Evolutionary conservation across 1,140 invertebrate genomes (phyloP), one percentile per base, ranked within the genome.

Genomic region (Zaprionus africanus): DNA sequence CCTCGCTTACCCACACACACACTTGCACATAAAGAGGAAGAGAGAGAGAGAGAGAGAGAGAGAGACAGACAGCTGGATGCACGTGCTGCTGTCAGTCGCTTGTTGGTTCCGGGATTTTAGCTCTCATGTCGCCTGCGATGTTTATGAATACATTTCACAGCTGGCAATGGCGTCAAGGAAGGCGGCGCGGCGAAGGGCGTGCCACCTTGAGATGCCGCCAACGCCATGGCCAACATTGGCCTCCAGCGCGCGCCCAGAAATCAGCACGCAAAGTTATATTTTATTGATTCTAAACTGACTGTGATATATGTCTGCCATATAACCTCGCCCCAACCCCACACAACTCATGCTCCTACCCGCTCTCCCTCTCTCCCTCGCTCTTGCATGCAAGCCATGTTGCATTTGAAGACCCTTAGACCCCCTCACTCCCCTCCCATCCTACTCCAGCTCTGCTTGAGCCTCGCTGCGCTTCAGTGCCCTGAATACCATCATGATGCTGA

Each of bases 231-330:
- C 22, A 26, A 12, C 58, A 58, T 12, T 80, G 81, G 81, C 82
- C 78, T 70, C 12, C 60, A 38, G 56, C 53, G 64, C 62, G 62
- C 56, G 67, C 60, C 58, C 58, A 72, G 68, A 88, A 88, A 88
- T 88, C 85, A 88, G 84, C 84, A 88, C 84, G 81, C 78, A 84
- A 90, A 88, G 85, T 88, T 84, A 88, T 88, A 81, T 88, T 88
- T 88, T 88, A 88, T 88, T 88, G 84, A 88, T 88, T 88, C 81
- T 84, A 79, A 88, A 84, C 81, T 75, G 85, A 90, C 84, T 88
- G 71, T 88, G 84, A 87, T 87, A 71, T 87, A 61, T 75, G 72
- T 58, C 43, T 60, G 53, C 22, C 56, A 24, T 26, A 36, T 51
- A 19, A 51, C 46, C 46, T 17, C 19, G 3, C 6, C 41, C 17